A percentile compares a stretch with the other conserved stretches of the same genome.
Conservation (phyloP, 2,113 vertebrate species). For the Acrocephalus kingi region DNA sequence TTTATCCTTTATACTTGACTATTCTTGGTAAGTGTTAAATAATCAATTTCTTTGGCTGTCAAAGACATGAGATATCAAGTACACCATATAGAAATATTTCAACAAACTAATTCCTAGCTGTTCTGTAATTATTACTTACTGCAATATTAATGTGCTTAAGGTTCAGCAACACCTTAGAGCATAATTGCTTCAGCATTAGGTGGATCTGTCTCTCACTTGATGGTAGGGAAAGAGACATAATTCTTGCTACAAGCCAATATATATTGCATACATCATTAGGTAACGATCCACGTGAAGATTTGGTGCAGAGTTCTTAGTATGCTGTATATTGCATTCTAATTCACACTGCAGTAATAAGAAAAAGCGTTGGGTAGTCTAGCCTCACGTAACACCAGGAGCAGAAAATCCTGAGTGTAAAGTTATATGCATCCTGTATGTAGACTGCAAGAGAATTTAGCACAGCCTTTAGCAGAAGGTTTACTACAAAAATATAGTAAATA, state of each 20-base stretch:
- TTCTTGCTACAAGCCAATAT: not conserved
- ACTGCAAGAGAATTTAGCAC: not conserved
- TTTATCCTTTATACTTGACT: not conserved
- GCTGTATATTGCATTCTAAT: not conserved
- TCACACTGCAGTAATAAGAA: not conserved
- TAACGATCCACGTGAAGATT: not conserved
- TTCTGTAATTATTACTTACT: not conserved
- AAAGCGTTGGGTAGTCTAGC: not conserved
- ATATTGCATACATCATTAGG: not conserved
- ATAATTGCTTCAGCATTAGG: not conserved
- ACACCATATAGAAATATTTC: not conserved
- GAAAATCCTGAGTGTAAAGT: not conserved
- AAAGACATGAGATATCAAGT: not conserved
- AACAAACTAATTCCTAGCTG: not conserved
- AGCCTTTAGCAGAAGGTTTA: not conserved
- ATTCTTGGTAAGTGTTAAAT: not conserved
- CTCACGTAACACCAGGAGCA: not conserved
- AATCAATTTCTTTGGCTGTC: not conserved
- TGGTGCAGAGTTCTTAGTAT: not conserved
- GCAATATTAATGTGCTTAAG: not conserved
- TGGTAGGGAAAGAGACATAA: not conserved
- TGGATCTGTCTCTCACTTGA: not conserved
- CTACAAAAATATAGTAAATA: not conserved
- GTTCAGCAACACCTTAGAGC: not conserved
- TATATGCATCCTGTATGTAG: not conserved